phyloP scores from a whole-genome alignment of 2,797 vertebrate species.

The Tragopan temminckii region DNA sequence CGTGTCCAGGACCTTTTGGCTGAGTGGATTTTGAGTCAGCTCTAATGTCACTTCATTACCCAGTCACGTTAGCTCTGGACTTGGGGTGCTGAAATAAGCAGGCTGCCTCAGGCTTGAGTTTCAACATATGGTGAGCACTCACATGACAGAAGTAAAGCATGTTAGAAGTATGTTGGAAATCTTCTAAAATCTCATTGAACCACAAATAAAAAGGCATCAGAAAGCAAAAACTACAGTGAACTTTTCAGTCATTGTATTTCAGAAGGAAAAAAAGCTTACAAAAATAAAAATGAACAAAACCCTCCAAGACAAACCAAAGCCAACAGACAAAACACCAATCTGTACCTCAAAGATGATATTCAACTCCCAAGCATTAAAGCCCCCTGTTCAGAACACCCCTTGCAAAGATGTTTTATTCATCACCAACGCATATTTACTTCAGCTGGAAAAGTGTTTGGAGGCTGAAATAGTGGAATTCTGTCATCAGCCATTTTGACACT shows the following conservation, averaged over 20 bases:
- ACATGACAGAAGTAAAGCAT: too few species aligned
- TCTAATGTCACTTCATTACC: not conserved
- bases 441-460: not conserved
- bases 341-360: not conserved
- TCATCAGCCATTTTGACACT: not conserved
- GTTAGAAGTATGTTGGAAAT: not conserved
- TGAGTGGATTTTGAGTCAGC: not conserved
- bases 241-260: not conserved
- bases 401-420: not conserved
- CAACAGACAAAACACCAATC: rapidly evolving
- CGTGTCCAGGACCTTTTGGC: rapidly evolving
- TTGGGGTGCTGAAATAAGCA: not conserved
- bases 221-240: not conserved
- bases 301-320: not conserved
- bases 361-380: not conserved
- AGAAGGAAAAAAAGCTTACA: not conserved
- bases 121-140: not conserved
- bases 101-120: not conserved
- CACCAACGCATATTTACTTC: rapidly evolving
- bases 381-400: not conserved
- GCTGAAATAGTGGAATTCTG: not conserved
- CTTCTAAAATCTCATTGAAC: not conserved
- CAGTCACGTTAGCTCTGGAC: not conserved
- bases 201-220: not conserved
- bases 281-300: not conserved